Evolutionary conservation across 2,797 vertebrate species (phyloP), one percentile per base, ranked within the genome.

Genomic region (Molossus alvarezi): DNA sequence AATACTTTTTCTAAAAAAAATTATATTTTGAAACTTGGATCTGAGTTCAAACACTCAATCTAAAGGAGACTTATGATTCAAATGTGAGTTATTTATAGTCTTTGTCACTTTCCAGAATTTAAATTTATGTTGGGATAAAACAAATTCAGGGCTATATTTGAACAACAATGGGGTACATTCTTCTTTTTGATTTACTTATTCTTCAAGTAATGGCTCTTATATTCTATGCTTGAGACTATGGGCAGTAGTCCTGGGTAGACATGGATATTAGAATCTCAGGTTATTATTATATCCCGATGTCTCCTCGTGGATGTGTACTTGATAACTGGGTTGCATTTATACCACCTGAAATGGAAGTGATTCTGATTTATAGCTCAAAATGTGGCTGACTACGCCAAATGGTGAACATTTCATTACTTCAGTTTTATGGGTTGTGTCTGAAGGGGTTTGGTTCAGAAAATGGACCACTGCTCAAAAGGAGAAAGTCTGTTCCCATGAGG

Each of bases 291-390:
- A 94, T 97, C 81, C 96, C 72, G 88, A 93, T 97, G 97, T 98
- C 96, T 95, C 97, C 97, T 97, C 97, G 96, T 98, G 97, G 95
- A 96, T 97, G 90, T 96, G 88, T 96, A 97, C 97, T 97, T 98
- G 97, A 98, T 98, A 96, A 95, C 97, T 96, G 93, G 95, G 93
- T 96, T 97, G 85, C 95, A 82, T 98, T 98, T 98, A 96, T 96
- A 98, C 97, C 97, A 97, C 96, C 94, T 96, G 96, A 97, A 98
- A 98, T 97, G 96, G 97, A 98, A 97, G 97, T 96, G 96, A 97
- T 98, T 98, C 97, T 98, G 98, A 98, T 98, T 98, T 98, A 98
- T 89, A 98, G 97, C 97, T 97, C 96, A 96, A 93, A 98, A 98
- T 97, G 95, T 98, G 96, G 92, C 90, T 95, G 97, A 97, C 98